Base-by-base conservation (phyloP, 2,113 vertebrate genomes). In the Carassius auratus region DNA sequence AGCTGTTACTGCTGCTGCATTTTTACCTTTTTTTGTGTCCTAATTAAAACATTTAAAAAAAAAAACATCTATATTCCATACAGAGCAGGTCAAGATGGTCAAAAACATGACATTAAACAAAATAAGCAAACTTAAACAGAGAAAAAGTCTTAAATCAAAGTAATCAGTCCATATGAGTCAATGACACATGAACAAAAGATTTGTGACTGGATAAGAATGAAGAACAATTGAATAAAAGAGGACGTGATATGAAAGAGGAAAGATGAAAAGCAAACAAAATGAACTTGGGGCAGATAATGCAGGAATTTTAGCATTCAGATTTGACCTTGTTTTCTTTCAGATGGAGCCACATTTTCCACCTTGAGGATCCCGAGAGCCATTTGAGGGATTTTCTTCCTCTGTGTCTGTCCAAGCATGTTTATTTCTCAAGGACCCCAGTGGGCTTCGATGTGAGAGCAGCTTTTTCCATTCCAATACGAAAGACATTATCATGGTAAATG, bases 401-500 rank as follows among this genome's bases (percentile, higher is more conserved):
- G 50, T 76, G 38, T 84, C 83, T 76, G 74, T 84, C 83, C 83
- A 76, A 76, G 83, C 83, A 84, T 84, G 71, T 84, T 84, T 76
- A 84, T 84, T 84, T 76, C 59, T 26, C 13, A 12, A 64, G 42
- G 80, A 66, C 71, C 73, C 71, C 85, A 75, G 19, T 82, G 85
- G 30, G 61, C 69, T 64, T 86, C 61, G 68, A 36, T 55, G 23
- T 26, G 68, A 83, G 33, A 76, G 73, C 71, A 83, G 80, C 69
- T 64, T 57, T 81, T 86, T 21, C 80, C 71, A 78, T 76, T 82
- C 80, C 80, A 83, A 76, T 86, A 57, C 23, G 48, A 79, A 52
- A 86, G 62, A 86, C 85, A 86, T 86, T 86, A 83, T 86, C 79
- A 76, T 83, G 59, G 57, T 83, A 76, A 86, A 86, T 86, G 85